These are phyloP conservation scores for Notospermus geniculatus DNA, from an alignment of 1,140 invertebrate species.

Conservation along the genomic window DNA sequence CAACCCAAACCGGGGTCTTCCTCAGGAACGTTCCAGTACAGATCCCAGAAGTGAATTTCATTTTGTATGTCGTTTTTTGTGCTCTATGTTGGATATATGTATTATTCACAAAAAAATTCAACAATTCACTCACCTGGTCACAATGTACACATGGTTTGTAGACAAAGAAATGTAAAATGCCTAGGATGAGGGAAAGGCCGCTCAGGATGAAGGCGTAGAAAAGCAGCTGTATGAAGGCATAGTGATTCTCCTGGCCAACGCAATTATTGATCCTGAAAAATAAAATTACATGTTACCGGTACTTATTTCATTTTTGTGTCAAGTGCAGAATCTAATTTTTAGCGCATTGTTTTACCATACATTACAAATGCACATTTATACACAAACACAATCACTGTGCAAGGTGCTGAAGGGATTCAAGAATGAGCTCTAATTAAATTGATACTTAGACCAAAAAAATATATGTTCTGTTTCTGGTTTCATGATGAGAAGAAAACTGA, in stretches of 20 bases:
- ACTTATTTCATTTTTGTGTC: too few species aligned
- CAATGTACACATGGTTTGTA: slow-evolving; percentile 42
- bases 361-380: not conserved
- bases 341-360: not conserved
- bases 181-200: slow-evolving; percentile 31
- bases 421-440: not conserved
- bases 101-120: not conserved
- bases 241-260: slow-evolving; percentile 54
- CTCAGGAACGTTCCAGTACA: too few species aligned
- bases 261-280: slow-evolving; percentile 54
- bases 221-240: slow-evolving; percentile 43
- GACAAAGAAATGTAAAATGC: slow-evolving; percentile 44
- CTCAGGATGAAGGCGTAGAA: slow-evolving; percentile 43
- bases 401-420: not conserved
- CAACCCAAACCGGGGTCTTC: too few species aligned
- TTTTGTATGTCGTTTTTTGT: not conserved
- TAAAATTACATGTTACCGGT: slow-evolving; percentile 1
- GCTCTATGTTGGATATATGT: not conserved
- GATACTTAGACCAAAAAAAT: not conserved
- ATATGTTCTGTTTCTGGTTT: too few species aligned
- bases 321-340: slow-evolving; percentile 5
- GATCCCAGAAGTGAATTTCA: too few species aligned
- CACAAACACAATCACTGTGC: not conserved
- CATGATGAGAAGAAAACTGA: too few species aligned
- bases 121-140: slow-evolving; percentile 37